These are phyloP conservation scores for Conus betulinus DNA, from an alignment of 1,140 invertebrate genomes.

Conservation along the genomic window DNA sequence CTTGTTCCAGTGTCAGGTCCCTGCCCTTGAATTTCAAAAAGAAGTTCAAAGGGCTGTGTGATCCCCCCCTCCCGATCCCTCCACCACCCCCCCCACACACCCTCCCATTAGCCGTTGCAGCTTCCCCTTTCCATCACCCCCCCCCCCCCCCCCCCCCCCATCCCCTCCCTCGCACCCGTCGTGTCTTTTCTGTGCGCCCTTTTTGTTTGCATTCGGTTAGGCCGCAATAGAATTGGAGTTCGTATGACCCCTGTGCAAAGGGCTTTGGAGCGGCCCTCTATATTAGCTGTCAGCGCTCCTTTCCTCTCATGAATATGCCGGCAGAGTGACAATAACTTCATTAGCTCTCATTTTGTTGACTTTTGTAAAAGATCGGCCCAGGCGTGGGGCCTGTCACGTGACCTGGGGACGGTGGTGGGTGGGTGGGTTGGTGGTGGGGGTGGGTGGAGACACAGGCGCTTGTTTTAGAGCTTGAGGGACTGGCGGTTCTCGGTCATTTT, in stretches of 20 bases:
- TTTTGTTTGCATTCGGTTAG: background rate
- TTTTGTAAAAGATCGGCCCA: constrained; percentile 28
- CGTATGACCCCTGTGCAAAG: background rate
- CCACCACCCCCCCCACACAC: too few species aligned
- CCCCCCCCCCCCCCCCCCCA: background rate
- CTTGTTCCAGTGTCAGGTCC: background rate
- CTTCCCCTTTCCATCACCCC: too few species aligned
- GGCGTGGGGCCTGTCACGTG: constrained; percentile 11
- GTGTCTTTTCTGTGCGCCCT: background rate
- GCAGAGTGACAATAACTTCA: constrained; percentile 29
- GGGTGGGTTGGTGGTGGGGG: background rate
- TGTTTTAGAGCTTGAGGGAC: background rate
- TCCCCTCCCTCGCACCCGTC: background rate
- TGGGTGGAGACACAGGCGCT: constrained; percentile 7
- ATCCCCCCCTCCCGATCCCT: too few species aligned
- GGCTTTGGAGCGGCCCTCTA: background rate
- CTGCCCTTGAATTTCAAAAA: too few species aligned
- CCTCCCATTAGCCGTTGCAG: too few species aligned
- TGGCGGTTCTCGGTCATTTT: too few species aligned
- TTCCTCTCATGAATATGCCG: constrained; percentile 16
- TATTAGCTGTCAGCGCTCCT: background rate
- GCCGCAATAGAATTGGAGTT: constrained; percentile 11
- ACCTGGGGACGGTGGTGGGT: background rate
- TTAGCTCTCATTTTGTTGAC: constrained; percentile 39
- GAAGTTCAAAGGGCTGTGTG: too few species aligned